These are phyloP conservation scores for Denticeps clupeoides DNA, from an alignment of 2,797 vertebrate genomes.

Conservation along the genomic window DNA sequence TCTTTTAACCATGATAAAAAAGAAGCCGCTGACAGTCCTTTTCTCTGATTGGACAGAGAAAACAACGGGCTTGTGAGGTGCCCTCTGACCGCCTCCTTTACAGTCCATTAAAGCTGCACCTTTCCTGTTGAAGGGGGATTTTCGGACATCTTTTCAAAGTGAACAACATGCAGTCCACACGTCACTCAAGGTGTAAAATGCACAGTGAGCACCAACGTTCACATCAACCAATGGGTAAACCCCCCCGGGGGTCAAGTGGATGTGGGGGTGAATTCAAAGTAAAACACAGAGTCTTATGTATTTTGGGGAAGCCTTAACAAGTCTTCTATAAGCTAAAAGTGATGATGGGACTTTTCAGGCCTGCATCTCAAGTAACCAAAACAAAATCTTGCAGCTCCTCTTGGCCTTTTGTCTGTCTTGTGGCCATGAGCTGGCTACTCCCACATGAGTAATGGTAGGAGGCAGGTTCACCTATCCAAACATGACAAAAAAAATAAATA, in stretches of 20 bases:
- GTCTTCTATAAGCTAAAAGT: conserved; percentile 4
- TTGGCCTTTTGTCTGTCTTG: conserved; percentile 19
- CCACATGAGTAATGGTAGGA: conserved; percentile 21
- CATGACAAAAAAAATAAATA: conserved; percentile 20
- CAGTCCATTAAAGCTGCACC: background rate
- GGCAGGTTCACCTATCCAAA: conserved; percentile 21
- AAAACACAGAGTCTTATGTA: background rate
- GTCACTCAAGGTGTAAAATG: background rate
- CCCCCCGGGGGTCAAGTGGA: conserved; percentile 18
- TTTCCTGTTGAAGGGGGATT: too few relatives aligned
- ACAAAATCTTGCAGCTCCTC: conserved; percentile 17
- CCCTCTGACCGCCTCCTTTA: background rate
- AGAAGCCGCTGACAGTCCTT: background rate
- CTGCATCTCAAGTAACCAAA: conserved; percentile 29
- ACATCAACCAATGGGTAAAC: conserved; percentile 19
- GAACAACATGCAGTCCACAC: background rate
- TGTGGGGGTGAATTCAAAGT: background rate
- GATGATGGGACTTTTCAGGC: conserved; percentile 14
- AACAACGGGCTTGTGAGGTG: background rate
- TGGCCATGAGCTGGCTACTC: conserved; percentile 12
- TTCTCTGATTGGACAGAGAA: background rate
- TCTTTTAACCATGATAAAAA: background rate
- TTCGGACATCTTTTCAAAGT: background rate
- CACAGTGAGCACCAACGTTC: background rate
- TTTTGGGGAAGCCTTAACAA: conserved; percentile 2